Evolutionary conservation across 2,113 vertebrate genomes (phyloP), one percentile per base, ranked within the genome.

Genomic region (Brachionichthys hirsutus): DNA sequence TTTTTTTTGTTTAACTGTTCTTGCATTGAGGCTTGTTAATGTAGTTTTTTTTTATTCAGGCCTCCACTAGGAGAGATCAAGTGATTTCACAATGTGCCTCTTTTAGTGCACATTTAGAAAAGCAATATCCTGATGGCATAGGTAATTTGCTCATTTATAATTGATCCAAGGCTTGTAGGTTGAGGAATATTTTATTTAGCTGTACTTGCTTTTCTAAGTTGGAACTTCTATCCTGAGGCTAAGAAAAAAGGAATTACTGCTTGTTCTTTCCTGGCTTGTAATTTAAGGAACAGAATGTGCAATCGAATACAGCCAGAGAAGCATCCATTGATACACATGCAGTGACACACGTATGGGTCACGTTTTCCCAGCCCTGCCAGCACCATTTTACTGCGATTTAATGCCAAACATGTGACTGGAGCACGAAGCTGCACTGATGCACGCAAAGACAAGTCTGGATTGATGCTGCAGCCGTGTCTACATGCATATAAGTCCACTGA

Each of bases 291-390:
- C 24, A 2, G 4, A 30, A 15, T 1, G 16, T 58, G 36, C 16
- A 2, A 73, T 20, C 34, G 22, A 58, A 67, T 46, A 40, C 12
- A 44, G 41, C 22, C 24, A 35, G 2, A 58, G 13, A 51, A 3
- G 9, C 1, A 38, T 3, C 36, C 13, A 4, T 15, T 6, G 40
- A 43, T 20, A 15, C 50, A 42, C 48, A 54, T 0, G 5, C 48
- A 22, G 38, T 50, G 49, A 38, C 24, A 40, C 55, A 52, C 56
- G 22, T 15, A 40, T 10, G 3, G 1, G 54, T 30, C 60, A 49
- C n/a, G 38, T 17, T 66, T 42, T 42, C 54, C 67, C 46, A 57
- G 48, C 61, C 72, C 54, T 67, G 61, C 44, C 35, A 55, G 0
- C 22, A 52, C 24, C 42, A 52, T 47, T 50, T 20, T 12, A 1